A percentile compares a stretch with the other conserved stretches of the same genome.
Conservation (phyloP, 2,888 invertebrate genomes). For the Julus scandinavius region DNA sequence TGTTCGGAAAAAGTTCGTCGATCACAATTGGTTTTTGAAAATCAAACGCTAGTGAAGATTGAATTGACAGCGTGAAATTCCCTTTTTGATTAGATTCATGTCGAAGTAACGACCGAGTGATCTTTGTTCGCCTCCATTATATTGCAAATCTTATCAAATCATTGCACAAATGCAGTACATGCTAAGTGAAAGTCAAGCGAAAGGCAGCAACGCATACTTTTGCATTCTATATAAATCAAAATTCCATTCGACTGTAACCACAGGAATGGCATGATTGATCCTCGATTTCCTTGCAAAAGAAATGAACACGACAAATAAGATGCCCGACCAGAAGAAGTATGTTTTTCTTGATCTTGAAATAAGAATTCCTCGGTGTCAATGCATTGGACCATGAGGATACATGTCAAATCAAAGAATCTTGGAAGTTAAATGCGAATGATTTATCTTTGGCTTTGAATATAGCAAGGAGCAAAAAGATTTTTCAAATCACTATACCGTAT, state of each 20-base stretch:
- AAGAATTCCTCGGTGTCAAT: not conserved
- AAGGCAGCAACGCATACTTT: not conserved
- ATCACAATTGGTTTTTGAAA: slow-evolving; percentile 1
- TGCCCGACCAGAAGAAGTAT: not conserved
- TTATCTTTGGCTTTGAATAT: no score
- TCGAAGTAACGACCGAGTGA: slow-evolving; percentile 32
- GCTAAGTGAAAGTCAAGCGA: not conserved
- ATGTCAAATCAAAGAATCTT: no score
- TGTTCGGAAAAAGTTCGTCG: not conserved
- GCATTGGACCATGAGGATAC: not conserved
- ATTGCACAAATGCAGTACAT: not conserved
- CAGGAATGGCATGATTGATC: not conserved
- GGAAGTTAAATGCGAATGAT: no score
- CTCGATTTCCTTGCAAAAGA: not conserved
- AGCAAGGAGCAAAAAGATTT: no score
- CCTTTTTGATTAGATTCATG: slow-evolving; percentile 42
- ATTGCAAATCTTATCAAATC: not conserved
- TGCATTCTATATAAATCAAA: not conserved
- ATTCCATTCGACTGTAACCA: not conserved
- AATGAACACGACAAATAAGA: slow-evolving; percentile 21
- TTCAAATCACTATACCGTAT: not conserved
- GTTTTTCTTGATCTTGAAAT: not conserved
- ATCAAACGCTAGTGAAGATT: not conserved
- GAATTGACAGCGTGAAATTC: slow-evolving; percentile 29
- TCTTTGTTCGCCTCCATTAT: not conserved